Evolutionary conservation across 2,888 invertebrate genomes (phyloP).

Genomic region (Busseola fusca): DNA sequence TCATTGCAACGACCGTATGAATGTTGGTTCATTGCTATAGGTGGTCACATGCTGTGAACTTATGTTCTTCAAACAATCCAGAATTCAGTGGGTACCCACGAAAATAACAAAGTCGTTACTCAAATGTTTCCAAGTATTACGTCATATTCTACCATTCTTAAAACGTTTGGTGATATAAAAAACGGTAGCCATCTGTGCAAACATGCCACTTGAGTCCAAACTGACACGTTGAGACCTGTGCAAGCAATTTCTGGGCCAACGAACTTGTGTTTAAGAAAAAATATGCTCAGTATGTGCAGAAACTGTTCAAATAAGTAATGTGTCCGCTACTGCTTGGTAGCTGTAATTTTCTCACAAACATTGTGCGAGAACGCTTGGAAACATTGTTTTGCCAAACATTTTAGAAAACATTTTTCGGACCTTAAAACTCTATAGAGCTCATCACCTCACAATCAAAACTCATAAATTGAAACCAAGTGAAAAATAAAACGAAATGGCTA

Average conservation of each 20-base stretch:
- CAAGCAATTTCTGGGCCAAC: constrained; percentile 71
- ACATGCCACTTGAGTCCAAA: constrained; percentile 67
- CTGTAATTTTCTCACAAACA: constrained; percentile 18
- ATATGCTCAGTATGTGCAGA: constrained; percentile 62
- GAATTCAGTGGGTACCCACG: constrained; percentile 34
- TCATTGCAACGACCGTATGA: neutral
- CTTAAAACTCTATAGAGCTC: neutral
- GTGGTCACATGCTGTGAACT: constrained; percentile 6
- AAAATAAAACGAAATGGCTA: constrained; percentile 13
- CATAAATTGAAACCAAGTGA: neutral
- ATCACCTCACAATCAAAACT: constrained; percentile 11
- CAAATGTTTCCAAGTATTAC: constrained; percentile 56
- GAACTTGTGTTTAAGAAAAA: constrained; percentile 68
- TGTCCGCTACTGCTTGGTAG: constrained; percentile 19
- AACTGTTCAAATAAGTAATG: constrained; percentile 60
- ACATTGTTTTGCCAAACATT: neutral
- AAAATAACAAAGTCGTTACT: constrained; percentile 42
- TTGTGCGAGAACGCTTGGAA: neutral
- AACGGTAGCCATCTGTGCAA: constrained; percentile 74
- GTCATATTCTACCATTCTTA: constrained; percentile 63
- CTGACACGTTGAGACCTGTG: constrained; percentile 63
- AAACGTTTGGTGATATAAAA: constrained; percentile 64
- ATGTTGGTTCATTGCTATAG: neutral
- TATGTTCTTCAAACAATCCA: constrained; percentile 23
- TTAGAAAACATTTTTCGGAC: neutral